Evolutionary conservation across 1,140 invertebrate genomes (phyloP), one percentile per base, ranked within the genome.

Genomic region (Tetramorium simillimum): DNA sequence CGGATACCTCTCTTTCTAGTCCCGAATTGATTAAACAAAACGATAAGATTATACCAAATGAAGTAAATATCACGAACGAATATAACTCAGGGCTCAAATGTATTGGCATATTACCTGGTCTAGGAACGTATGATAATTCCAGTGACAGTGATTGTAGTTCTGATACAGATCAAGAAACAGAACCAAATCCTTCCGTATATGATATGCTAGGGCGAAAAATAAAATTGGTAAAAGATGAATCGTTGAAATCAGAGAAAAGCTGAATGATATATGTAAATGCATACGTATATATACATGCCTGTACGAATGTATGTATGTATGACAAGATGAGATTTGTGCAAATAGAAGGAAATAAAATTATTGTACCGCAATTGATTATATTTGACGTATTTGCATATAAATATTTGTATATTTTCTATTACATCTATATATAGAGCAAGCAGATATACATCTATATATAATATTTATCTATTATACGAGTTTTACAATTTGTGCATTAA

Each of bases 71-170:
- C 75, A 85, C 67, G 43, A 9, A 77, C 2, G 18, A 14, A 33
- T 43, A 77, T 49, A 63, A 95, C 18, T 33, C 33, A 33, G 95
- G 95, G 5, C 92, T 97, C 51, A 96, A 96, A 69, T 97, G 97
- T 89, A 96, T 98, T 78, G 97, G 97, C 1, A 96, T 98, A 75
- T 94, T 98, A 60, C 98, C 98, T 14, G 97, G 98, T 2, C 95
- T 98, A 53, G 97, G 97, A 1, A 96, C 96, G 86, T 98, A 98
- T 90, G 96, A 96, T 1, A 96, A 98, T 92, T 97, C 97, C 2
- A 97, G 96, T 70, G 97, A 97, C 86, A 96, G 96, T 3, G 96
- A 96, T 58, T 96, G 96, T 56, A 97, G 96, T 88, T 96, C 96
- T 14, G 95, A 96, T 91, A 95, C 95, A 9, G 97, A 97, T 87